Conservation (phyloP, 92 coral and sea anemone species). For the Zoanthus gigantus region DNA sequence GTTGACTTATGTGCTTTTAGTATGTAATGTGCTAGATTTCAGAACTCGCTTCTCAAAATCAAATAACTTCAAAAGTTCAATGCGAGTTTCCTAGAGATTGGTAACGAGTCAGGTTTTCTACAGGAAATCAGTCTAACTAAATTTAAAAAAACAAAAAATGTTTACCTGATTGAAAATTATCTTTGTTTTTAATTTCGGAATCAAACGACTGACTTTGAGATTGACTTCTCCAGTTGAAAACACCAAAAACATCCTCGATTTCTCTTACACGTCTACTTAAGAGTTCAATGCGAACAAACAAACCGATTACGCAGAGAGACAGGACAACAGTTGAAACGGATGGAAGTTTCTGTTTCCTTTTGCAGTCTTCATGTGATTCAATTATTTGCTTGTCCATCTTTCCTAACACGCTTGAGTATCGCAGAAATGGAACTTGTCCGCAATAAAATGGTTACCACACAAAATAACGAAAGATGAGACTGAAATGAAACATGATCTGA, state of each 20-base stretch:
- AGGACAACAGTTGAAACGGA: slow-evolving; percentile 11
- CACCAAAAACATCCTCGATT: background rate
- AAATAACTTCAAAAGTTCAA: too few relatives aligned
- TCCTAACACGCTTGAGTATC: background rate
- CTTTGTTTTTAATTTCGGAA: background rate
- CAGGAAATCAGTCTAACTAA: too few relatives aligned
- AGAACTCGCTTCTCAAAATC: too few relatives aligned
- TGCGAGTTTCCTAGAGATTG: too few relatives aligned
- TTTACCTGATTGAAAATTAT: background rate
- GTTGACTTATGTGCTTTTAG: too few relatives aligned
- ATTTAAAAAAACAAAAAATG: background rate
- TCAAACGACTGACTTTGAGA: background rate
- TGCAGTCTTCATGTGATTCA: background rate
- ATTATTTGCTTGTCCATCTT: background rate
- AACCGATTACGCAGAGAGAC: background rate
- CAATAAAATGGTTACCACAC: background rate
- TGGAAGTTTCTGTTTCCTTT: slow-evolving; percentile 9
- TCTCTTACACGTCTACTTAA: background rate
- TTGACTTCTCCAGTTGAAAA: background rate
- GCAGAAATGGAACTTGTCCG: background rate
- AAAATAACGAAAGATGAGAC: background rate
- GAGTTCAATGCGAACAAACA: slow-evolving; percentile 24
- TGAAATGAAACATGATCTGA: background rate
- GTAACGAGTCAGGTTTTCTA: too few relatives aligned
- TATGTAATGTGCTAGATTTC: too few relatives aligned